Evolutionary conservation across 2,888 invertebrate genomes (phyloP).

Genomic region (Antheraea assamensis): DNA sequence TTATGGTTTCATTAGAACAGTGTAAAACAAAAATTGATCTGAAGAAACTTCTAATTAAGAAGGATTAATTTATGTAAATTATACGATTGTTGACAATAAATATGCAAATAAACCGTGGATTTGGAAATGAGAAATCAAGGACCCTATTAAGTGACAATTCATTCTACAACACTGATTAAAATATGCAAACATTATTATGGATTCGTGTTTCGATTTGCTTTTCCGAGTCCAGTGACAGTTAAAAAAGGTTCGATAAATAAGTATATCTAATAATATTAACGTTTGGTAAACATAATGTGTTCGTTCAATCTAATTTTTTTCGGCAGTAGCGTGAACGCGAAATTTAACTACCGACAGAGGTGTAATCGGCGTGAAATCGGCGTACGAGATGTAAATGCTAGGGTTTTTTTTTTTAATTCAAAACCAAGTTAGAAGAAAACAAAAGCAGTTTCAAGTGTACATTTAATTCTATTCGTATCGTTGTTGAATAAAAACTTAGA

Average conservation of each 20-base stretch:
- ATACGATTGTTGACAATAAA: neutral
- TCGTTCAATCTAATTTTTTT: neutral
- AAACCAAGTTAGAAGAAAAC: too few species aligned
- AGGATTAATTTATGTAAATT: neutral
- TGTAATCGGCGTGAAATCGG: neutral
- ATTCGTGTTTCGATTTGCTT: neutral
- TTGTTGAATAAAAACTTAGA: too few species aligned
- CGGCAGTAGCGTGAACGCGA: neutral
- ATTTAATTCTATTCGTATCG: too few species aligned
- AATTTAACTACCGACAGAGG: neutral
- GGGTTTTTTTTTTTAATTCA: too few species aligned
- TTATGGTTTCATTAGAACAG: neutral
- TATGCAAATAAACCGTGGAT: conserved; percentile 3
- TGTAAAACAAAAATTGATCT: neutral
- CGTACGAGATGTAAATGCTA: too few species aligned
- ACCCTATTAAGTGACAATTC: neutral
- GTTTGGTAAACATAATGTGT: neutral
- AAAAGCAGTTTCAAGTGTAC: too few species aligned
- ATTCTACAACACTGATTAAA: neutral
- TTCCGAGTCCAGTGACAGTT: neutral
- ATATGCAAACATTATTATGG: neutral
- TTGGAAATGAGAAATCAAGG: neutral
- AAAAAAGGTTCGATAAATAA: neutral
- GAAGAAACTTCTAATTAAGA: neutral
- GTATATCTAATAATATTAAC: neutral